phyloP scores from a whole-genome alignment of 2,113 vertebrate species.

The Piprites chloris region DNA sequence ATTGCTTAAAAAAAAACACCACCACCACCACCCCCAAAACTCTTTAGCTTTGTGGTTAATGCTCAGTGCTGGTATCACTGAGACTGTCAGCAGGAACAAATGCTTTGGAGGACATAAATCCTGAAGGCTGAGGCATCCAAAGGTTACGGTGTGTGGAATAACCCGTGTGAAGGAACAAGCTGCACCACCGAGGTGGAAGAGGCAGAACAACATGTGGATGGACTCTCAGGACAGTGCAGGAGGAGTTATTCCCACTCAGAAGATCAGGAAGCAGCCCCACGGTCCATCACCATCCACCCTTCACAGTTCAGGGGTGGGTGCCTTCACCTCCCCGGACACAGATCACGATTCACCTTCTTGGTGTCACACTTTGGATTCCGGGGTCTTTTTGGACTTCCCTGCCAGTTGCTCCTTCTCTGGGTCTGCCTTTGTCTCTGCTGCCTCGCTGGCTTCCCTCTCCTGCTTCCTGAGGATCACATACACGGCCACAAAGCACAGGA shows the following conservation, averaged over 20 bases:
- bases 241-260: not conserved
- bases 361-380: slow-evolving; percentile 2
- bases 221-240: not conserved
- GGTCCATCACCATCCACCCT: rapidly evolving
- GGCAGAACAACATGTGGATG: rapidly evolving
- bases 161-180: not conserved
- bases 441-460: not conserved
- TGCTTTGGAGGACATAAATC: not conserved
- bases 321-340: rapidly evolving
- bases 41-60: not conserved
- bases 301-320: not conserved
- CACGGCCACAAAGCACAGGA: slow-evolving; percentile 72
- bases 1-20: not conserved
- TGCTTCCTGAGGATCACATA: slow-evolving; percentile 66
- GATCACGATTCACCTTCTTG: rapidly evolving
- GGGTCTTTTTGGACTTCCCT: not conserved
- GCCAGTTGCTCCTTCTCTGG: slow-evolving; percentile 36
- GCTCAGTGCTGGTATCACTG: not conserved
- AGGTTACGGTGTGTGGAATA: not conserved
- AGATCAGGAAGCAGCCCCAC: not conserved
- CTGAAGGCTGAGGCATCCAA: not conserved
- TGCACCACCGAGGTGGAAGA: not conserved
- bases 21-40: not conserved
- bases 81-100: not conserved
- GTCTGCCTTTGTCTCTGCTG: not conserved